Percentiles rank a stretch among this genome's conserved stretches.
These are phyloP conservation scores for Camelus bactrianus DNA, from an alignment of 2,113 vertebrate species.

Conservation along the genomic window DNA sequence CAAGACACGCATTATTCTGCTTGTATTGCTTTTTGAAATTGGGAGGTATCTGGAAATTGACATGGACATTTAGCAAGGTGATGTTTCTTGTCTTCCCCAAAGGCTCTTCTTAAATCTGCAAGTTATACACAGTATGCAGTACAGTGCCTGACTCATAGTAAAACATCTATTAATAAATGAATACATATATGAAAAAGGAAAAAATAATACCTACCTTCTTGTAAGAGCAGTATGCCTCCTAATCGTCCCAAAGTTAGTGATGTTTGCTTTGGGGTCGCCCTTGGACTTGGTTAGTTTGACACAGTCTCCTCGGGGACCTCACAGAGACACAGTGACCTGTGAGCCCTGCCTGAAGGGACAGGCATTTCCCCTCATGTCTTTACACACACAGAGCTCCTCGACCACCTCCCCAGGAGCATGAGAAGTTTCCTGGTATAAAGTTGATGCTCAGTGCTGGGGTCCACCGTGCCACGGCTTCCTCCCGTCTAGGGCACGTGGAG, in stretches of 20 bases:
- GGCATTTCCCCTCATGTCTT: neutral
- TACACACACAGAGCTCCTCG: neutral
- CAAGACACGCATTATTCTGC: neutral
- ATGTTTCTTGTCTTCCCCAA: neutral
- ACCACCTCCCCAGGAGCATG: neutral
- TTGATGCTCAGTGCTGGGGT: neutral
- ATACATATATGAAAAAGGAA: neutral
- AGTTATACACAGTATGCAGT: neutral
- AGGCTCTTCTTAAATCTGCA: slow-evolving; percentile 18
- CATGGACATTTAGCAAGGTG: neutral
- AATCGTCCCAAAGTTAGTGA: neutral
- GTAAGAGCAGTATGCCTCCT: neutral
- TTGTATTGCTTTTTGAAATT: neutral
- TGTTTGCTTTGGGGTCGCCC: neutral
- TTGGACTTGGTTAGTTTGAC: neutral
- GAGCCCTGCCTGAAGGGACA: neutral
- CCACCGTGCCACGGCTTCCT: accelerated
- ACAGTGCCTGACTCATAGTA: neutral
- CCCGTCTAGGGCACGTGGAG: accelerated
- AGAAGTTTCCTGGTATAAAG: neutral
- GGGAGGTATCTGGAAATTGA: neutral
- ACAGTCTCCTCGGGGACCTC: neutral
- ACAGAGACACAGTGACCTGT: neutral
- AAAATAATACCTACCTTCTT: neutral
- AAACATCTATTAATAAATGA: neutral